A percentile compares a stretch with the other conserved stretches of the same genome.
Conservation (phyloP, 2,797 vertebrate species). For the Huso huso region DNA sequence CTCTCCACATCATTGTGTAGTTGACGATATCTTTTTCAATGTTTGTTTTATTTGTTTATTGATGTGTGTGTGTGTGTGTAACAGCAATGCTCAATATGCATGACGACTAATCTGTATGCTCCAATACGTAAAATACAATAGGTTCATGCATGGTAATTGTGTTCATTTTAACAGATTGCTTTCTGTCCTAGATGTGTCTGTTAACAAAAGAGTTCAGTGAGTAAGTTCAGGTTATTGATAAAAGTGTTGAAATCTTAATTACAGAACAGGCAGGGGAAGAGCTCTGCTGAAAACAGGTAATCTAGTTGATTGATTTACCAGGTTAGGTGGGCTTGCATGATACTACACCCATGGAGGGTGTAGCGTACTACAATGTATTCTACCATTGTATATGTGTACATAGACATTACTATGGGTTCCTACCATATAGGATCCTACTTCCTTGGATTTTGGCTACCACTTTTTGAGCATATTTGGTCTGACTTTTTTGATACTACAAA, state of each 20-base stretch:
- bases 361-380: neutral
- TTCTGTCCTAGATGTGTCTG: neutral
- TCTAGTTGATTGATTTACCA: slow-evolving; percentile 15
- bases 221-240: slow-evolving; percentile 5
- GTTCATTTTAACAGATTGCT: neutral
- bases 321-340: slow-evolving; percentile 9
- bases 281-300: neutral
- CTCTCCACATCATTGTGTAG: slow-evolving; percentile 25
- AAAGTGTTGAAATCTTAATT: slow-evolving; percentile 10
- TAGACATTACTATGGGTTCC: neutral
- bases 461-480: no score
- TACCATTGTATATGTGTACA: slow-evolving; percentile 3
- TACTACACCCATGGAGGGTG: slow-evolving; percentile 13
- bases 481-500: no score
- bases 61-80: slow-evolving; percentile 12
- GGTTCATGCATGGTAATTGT: slow-evolving; percentile 17
- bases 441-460: no score
- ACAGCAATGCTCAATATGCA: neutral
- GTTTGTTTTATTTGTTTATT: slow-evolving; percentile 6
- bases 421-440: no score
- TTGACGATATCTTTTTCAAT: slow-evolving; percentile 20
- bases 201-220: neutral
- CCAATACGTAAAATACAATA: slow-evolving; percentile 12
- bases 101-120: neutral
- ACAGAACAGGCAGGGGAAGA: slow-evolving; percentile 14